A percentile compares a stretch with the other conserved stretches of the same genome.
Conservation (phyloP, 2,113 vertebrate species). For the Herpetotheres cachinnans region DNA sequence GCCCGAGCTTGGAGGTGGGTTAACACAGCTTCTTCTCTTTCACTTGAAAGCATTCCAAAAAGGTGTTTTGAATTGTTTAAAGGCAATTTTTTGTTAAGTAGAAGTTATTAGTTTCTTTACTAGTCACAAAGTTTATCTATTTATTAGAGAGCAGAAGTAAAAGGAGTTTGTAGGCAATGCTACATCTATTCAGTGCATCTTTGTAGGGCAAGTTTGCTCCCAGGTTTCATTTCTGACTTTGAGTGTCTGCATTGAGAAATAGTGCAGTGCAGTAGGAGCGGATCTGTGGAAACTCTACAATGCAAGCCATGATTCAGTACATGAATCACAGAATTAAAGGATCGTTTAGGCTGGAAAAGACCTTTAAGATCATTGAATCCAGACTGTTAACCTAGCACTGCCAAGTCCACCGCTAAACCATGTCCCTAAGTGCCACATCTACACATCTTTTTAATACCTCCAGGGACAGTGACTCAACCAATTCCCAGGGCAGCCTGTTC, state of each 20-base stretch:
- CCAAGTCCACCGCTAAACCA: no score
- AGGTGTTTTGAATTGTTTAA: not conserved
- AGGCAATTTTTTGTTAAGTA: not conserved
- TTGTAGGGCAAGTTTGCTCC: not conserved
- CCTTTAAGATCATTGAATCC: no score
- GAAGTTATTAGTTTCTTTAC: not conserved
- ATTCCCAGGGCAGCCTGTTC: no score
- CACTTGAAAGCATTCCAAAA: not conserved
- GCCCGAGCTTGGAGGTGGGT: not conserved
- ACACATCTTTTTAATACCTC: no score
- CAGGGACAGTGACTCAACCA: no score
- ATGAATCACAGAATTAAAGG: not conserved
- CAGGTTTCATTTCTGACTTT: not conserved
- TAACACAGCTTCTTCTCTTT: not conserved
- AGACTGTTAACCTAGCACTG: no score
- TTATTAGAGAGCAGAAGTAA: not conserved
- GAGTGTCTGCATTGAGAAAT: not conserved
- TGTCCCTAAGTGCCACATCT: no score
- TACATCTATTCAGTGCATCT: not conserved
- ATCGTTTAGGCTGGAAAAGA: no score
- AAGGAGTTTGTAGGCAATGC: not conserved
- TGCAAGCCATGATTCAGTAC: not conserved
- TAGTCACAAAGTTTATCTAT: not conserved
- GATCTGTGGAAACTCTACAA: not conserved
- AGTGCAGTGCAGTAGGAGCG: not conserved